Evolutionary conservation across 1,140 invertebrate species (phyloP), one percentile per base, ranked within the genome.

Genomic region (Ips typographus): DNA sequence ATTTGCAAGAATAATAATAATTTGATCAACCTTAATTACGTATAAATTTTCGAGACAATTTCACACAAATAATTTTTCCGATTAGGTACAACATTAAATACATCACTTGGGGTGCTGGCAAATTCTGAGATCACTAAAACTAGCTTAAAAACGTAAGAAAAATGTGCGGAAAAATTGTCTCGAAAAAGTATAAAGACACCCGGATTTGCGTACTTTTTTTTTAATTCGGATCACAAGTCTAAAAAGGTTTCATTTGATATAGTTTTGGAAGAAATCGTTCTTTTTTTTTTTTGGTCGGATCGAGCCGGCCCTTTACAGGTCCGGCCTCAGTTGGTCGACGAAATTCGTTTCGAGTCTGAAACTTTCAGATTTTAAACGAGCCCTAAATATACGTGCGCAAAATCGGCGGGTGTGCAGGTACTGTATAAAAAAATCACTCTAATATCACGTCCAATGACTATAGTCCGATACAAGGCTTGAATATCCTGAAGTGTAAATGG

Each of bases 361-460:
- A 66, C 44, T 68, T 62, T 68, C 43, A 42, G 38, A 59, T n/a
- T n/a, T 41, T 51, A 61, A 58, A 53, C 22, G 7, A 55, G 3
- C 8, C 5, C 38, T n/a, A 52, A 70, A 65, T 47, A 52, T 63
- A 52, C 49, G 8, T 40, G 68, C 68, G 68, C 68, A 44, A 38
- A 64, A 41, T 65, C 68, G 55, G 4, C 37, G 41, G 59, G 59
- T 70, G 68, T 65, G 40, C 69, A 71, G 69, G 69, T 71, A 71
- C 69, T 39, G 43, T 53, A 65, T 70, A 71, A 71, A 71, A 70
- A 66, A 71, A 71, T 71, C 69, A 71, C 69, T 65, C 63, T 71
- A 71, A 62, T 71, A 71, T 71, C 69, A 71, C 69, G 52, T 66
- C 64, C 60, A 71, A 7, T 49, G 44, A 49, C 66, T 68, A 61